A percentile compares a stretch with the other conserved stretches of the same genome.
Conservation (phyloP, 2,888 invertebrate genomes). For the Drosophila monieri region DNA sequence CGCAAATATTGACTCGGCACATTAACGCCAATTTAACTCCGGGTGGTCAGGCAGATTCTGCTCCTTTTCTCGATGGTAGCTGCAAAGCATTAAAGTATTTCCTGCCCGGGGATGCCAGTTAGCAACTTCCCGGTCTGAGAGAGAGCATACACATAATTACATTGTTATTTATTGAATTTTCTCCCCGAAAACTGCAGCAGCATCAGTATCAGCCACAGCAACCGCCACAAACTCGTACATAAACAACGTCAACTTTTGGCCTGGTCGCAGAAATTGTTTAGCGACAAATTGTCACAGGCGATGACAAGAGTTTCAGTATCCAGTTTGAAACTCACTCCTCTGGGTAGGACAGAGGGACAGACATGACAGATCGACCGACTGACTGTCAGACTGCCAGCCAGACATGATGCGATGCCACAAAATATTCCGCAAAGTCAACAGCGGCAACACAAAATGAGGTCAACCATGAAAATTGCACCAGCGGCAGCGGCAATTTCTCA, state of each 20-base stretch:
- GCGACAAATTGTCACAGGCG: conserved; percentile 74
- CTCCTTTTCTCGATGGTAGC: conserved; percentile 22
- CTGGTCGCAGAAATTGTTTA: conserved; percentile 66
- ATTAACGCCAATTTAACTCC: conserved; percentile 59
- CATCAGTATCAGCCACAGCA: conserved; percentile 6
- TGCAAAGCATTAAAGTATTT: conserved; percentile 16
- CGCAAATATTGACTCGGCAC: conserved; percentile 64
- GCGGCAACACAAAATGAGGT: conserved; percentile 70
- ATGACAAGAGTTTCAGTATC: conserved; percentile 46
- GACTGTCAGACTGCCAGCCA: conserved; percentile 31
- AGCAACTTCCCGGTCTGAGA: conserved; percentile 25
- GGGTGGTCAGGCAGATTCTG: conserved; percentile 18
- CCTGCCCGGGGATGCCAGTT: conserved; percentile 24
- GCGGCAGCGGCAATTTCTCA: conserved; percentile 72
- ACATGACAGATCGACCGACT: conserved; percentile 17
- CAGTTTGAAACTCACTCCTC: conserved; percentile 28
- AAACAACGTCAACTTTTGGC: conserved; percentile 50
- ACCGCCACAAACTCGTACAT: conserved; percentile 15
- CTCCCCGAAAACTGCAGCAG: conserved; percentile 41
- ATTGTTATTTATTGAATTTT: conserved; percentile 78
- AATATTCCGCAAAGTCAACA: conserved; percentile 78
- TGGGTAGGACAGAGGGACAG: conserved; percentile 2
- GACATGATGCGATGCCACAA: conserved; percentile 60
- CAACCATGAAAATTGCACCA: conserved; percentile 78
- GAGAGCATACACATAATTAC: conserved; percentile 62